These are phyloP conservation scores for Tonatia bakeri DNA, from an alignment of 2,113 vertebrate genomes.

Conservation along the genomic window DNA sequence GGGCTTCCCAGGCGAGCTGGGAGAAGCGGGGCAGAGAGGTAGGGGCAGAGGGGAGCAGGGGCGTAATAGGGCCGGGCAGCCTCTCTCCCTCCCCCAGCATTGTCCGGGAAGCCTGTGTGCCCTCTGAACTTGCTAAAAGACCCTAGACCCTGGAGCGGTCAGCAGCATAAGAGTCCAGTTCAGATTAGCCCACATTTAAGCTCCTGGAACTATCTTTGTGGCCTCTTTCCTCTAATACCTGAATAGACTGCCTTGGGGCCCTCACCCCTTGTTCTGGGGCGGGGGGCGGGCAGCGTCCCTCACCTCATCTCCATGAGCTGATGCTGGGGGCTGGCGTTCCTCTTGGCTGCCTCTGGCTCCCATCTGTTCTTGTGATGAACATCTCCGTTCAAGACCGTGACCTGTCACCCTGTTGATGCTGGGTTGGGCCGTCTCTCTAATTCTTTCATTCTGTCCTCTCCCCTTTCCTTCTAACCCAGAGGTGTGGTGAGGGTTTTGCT, in stretches of 20 bases:
- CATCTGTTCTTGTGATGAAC: neutral
- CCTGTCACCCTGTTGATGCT: fast-evolving
- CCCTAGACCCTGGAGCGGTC: neutral
- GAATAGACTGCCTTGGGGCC: neutral
- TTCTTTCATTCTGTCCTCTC: neutral
- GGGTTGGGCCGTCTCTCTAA: neutral
- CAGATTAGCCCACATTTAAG: neutral
- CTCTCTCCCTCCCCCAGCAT: neutral
- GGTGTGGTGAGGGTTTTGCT: neutral
- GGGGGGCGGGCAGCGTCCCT: neutral
- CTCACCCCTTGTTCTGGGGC: neutral
- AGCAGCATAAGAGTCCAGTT: neutral
- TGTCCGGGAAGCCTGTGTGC: neutral
- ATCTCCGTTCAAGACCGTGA: neutral
- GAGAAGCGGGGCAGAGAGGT: neutral
- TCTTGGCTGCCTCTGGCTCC: neutral
- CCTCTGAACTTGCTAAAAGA: neutral
- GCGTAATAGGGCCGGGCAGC: no score
- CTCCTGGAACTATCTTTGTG: neutral
- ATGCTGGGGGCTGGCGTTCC: fast-evolving
- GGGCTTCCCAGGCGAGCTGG: neutral
- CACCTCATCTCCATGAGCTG: fast-evolving
- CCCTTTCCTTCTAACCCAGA: neutral
- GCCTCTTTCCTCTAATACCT: neutral
- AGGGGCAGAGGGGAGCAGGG: neutral